A percentile compares a stretch with the other conserved stretches of the same genome.
Conservation (phyloP, 2,113 vertebrate species). For the Pedionomus torquatus region DNA sequence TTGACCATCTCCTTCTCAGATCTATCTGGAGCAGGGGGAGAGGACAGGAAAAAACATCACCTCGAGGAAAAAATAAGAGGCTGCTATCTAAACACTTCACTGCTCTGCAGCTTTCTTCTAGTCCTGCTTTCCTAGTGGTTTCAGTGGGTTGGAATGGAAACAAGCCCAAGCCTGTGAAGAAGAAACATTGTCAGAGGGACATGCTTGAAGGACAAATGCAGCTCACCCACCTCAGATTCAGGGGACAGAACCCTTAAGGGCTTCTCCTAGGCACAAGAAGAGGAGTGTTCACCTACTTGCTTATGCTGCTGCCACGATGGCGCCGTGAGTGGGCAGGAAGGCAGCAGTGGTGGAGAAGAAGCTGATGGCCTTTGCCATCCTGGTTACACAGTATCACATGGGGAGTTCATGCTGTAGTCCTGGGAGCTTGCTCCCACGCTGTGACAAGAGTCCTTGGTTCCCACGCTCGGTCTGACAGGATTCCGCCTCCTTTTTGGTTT, state of each 20-base stretch:
- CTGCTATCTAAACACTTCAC: not conserved
- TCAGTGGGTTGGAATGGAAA: not conserved
- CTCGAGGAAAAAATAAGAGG: not conserved
- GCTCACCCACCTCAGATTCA: not conserved
- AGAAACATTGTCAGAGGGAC: not conserved
- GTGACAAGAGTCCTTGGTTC: not conserved
- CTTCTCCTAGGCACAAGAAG: not conserved
- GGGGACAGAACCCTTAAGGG: not conserved
- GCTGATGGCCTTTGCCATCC: not conserved
- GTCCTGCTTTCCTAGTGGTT: not conserved
- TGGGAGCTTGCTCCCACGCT: not conserved
- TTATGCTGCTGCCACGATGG: accelerated
- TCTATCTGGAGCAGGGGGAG: not conserved
- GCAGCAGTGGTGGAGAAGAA: not conserved
- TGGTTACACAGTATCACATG: accelerated
- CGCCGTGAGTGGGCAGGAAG: not conserved
- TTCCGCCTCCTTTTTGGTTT: not conserved
- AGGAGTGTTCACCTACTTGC: not conserved
- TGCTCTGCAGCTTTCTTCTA: not conserved
- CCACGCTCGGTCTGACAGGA: accelerated
- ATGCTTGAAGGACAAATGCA: not conserved
- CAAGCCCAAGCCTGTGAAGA: not conserved
- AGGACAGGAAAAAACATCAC: not conserved
- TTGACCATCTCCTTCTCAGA: not conserved
- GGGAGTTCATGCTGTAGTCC: not conserved